Conservation (phyloP, 2,888 invertebrate genomes). For the Autographa pulchrina region DNA sequence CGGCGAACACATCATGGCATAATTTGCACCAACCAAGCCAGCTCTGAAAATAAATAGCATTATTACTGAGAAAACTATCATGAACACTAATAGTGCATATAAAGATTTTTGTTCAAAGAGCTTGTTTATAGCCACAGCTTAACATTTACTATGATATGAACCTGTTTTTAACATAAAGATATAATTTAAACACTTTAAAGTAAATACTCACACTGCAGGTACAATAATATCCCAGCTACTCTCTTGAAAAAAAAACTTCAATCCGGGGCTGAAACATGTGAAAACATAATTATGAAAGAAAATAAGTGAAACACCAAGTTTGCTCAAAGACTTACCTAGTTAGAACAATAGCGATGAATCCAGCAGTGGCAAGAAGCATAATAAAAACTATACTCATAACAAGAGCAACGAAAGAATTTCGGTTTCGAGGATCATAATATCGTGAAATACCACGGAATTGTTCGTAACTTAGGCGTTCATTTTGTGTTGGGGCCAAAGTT, state of each 20-base stretch:
- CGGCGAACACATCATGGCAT: slow-evolving; percentile 10
- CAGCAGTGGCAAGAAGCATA: slow-evolving; percentile 29
- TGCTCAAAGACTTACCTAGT: slow-evolving; percentile 30
- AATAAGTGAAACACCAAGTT: background rate
- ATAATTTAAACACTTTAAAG: background rate
- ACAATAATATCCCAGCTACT: background rate
- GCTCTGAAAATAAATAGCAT: slow-evolving; percentile 23
- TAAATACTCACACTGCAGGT: background rate
- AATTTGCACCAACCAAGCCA: background rate
- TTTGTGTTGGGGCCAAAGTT: background rate
- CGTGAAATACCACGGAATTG: slow-evolving; percentile 31
- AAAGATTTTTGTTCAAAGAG: too few relatives aligned
- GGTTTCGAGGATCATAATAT: slow-evolving; percentile 58
- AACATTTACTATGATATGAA: too few relatives aligned
- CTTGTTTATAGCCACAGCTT: too few relatives aligned
- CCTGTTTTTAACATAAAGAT: too few relatives aligned
- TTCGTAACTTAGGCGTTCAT: background rate
- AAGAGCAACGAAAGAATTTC: slow-evolving; percentile 53
- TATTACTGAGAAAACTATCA: background rate
- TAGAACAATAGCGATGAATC: background rate
- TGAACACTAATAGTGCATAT: too few relatives aligned
- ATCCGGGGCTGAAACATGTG: background rate
- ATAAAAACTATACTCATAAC: slow-evolving; percentile 29
- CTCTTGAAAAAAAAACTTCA: slow-evolving; percentile 1
- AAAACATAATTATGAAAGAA: background rate